Percentiles rank a stretch among this genome's conserved stretches.
Evolutionary conservation across 2,113 vertebrate species (phyloP).

Genomic region (Pardalotus punctatus): DNA sequence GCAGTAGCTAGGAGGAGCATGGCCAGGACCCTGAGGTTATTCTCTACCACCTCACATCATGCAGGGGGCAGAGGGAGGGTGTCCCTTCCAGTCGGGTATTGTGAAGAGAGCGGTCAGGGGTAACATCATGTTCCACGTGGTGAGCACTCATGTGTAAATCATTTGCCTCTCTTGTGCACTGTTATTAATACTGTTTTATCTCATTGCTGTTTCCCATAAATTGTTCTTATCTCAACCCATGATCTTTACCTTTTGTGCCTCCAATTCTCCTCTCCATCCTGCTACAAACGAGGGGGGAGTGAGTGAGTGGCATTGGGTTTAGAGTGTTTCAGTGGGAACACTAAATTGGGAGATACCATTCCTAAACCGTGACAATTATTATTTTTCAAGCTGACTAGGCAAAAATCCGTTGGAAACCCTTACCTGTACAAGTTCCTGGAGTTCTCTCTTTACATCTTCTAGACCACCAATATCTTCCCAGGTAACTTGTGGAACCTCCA

Average conservation of each 20-base stretch:
- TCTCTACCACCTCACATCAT: neutral
- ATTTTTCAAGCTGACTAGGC: neutral
- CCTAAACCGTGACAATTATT: neutral
- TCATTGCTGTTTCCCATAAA: too few species aligned
- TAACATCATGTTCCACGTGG: neutral
- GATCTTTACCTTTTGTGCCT: neutral
- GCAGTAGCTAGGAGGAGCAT: neutral
- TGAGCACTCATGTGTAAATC: neutral
- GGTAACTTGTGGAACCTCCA: slow-evolving; percentile 95
- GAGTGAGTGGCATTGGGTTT: neutral
- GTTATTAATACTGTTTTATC: neutral
- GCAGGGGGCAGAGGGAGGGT: neutral
- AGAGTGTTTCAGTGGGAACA: neutral
- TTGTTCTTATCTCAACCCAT: neutral
- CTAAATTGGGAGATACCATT: neutral
- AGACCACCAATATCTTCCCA: slow-evolving; percentile 97
- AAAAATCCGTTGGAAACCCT: neutral
- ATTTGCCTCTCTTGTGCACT: neutral
- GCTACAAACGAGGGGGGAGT: neutral
- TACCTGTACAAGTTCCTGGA: slow-evolving; percentile 97
- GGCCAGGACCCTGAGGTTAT: neutral
- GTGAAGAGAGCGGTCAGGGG: neutral
- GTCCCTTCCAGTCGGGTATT: neutral
- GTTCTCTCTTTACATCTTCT: slow-evolving; percentile 95
- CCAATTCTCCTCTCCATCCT: neutral